Conservation (phyloP, 2,113 vertebrate species). For the Trogon surrucura region DNA sequence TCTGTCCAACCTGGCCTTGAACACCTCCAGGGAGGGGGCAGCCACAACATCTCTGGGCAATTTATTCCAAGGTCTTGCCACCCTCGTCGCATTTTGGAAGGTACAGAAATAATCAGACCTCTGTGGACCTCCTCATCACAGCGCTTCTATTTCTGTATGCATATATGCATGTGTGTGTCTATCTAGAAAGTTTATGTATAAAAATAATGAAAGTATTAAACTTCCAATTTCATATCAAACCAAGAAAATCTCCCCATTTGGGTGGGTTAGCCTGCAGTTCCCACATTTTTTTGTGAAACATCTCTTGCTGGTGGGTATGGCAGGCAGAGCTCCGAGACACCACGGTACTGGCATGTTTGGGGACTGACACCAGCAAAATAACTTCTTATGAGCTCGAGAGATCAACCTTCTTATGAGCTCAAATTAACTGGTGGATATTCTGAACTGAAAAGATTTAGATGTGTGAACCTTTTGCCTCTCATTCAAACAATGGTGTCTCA, state of each 20-base stretch:
- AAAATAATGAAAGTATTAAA: neutral
- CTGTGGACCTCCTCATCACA: neutral
- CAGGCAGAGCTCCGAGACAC: neutral
- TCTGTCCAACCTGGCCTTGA: too few relatives aligned
- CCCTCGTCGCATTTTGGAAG: neutral
- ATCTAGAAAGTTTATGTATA: neutral
- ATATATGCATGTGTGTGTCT: neutral
- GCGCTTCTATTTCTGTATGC: neutral
- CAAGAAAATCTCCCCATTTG: neutral
- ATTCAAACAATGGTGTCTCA: neutral
- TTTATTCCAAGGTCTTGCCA: too few relatives aligned
- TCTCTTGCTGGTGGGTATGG: neutral
- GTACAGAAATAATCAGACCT: neutral
- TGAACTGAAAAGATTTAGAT: neutral
- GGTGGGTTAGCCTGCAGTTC: neutral
- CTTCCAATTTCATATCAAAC: neutral
- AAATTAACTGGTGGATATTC: neutral
- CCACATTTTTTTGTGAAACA: neutral
- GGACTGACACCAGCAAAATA: neutral
- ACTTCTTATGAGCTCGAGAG: neutral
- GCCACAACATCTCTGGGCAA: too few relatives aligned
- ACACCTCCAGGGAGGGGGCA: too few relatives aligned
- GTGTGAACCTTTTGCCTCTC: neutral
- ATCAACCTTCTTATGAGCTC: neutral
- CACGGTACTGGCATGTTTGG: neutral